Evolutionary conservation across 2,113 vertebrate genomes (phyloP), one percentile per base, ranked within the genome.

Genomic region (Macquaria ambigua): DNA sequence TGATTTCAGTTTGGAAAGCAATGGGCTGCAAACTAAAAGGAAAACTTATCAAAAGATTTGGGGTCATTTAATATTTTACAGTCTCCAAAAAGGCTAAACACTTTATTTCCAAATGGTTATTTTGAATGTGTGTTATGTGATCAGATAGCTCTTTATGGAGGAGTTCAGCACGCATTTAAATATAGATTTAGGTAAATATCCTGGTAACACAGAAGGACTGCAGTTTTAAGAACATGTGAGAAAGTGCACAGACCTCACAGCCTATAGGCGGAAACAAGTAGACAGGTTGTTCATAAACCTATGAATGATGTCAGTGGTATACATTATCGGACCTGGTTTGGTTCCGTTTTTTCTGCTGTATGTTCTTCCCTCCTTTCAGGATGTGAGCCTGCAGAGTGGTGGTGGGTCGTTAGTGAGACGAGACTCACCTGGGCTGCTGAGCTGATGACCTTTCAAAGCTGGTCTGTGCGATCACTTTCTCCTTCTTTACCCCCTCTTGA

Each of bases 371-470:
- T 14, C 31, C n/a, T 25, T 0, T 4, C 15, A 70, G 72, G 72
- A 52, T 28, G 20, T 68, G 53, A 79, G 48, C 23, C 31, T 25
- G 28, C 76, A 41, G 69, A 37, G 55, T 31, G 69, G 7, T 28
- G 34, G 55, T 28, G 46, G 56, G 18, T 74, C 25, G 12, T 79
- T 58, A 59, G 39, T 75, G n/a, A 66, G 64, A 83, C 8, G 3
- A 64, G 21, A 2, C 14, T 79, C 64, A 75, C 73, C 75, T 82
- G 79, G 31, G 53, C 69, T 63, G 75, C 69, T 64, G 55, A 74
- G 34, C 68, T 23, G 48, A 6, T 46, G 11, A 61, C 50, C 5
- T 43, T 41, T 9, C 1, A 48, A 48, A 48, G 58, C 14, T 1
- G 23, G 23, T 55, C 39, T 20, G 28, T 16, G 37, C 8, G 1